Conservation (phyloP, 2,888 invertebrate genomes). For the Stratiomys singularior region DNA sequence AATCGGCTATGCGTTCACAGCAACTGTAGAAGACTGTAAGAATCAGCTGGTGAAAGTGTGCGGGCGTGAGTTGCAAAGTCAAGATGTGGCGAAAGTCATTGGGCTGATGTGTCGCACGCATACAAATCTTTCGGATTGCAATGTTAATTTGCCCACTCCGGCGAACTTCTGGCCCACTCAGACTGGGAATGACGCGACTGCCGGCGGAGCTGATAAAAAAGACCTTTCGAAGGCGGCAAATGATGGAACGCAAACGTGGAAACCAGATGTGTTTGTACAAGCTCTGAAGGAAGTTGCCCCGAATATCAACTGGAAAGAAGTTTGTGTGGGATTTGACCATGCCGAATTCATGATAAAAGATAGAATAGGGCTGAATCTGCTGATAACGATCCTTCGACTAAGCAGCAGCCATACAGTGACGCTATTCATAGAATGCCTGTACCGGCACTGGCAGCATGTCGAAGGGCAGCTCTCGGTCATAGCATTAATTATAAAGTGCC, state of each 20-base stretch:
- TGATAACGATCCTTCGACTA: constrained; percentile 83
- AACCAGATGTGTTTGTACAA: constrained; percentile 92
- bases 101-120: constrained; percentile 89
- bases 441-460: constrained; percentile 91
- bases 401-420: constrained; percentile 80
- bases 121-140: constrained; percentile 71
- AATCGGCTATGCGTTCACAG: constrained; percentile 88
- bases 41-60: constrained; percentile 84
- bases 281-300: constrained; percentile 90
- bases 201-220: constrained; percentile 68
- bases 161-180: constrained; percentile 73
- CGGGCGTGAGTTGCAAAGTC: constrained; percentile 82
- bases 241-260: constrained; percentile 78
- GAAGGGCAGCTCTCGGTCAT: constrained; percentile 93
- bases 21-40: constrained; percentile 87
- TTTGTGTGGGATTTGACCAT: constrained; percentile 91
- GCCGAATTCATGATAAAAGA: constrained; percentile 89
- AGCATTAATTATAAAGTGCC: constrained; percentile 85
- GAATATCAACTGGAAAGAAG: constrained; percentile 91
- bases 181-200: constrained; percentile 52
- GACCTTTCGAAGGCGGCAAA: constrained; percentile 64
- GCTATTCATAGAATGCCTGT: constrained; percentile 90
- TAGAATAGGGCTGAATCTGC: constrained; percentile 82
- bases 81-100: constrained; percentile 85
- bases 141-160: constrained; percentile 76